Evolutionary conservation across 2,888 invertebrate species (phyloP), one percentile per base, ranked within the genome.

Genomic region (Lymantria dispar): DNA sequence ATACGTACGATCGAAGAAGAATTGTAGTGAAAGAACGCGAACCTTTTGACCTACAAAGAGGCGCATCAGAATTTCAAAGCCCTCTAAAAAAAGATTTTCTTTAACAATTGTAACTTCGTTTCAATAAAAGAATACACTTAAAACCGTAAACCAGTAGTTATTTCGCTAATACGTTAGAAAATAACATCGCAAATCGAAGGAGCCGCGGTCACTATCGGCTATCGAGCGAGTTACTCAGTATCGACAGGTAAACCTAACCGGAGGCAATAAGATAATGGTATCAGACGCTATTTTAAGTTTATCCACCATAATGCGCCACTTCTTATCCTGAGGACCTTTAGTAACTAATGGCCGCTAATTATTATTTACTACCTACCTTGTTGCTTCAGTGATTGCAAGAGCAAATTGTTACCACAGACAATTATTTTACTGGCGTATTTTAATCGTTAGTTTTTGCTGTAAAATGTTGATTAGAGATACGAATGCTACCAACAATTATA

Each of bases 191-290:
- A 51, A 48, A 56, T 48, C 52, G 50, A 49, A 22, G 37, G 54
- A 50, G 48, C 54, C 42, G 44, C 33, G 36, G 41, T 37, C 10
- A 48, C 45, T 38, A 47, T 44, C 46, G 46, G 51, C 50, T 48
- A 58, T 63, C 51, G 60, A 45, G 68, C 66, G 62, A 68, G 74
- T 66, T 74, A 66, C 71, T 66, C 52, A 59, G 60, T 65, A 76
- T 77, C 69, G 73, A 59, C 69, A 59, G 70, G 38, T 71, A 72
- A 72, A 72, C 68, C 70, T 73, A 76, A 72, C 74, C 68, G 70
- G 67, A 70, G 70, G 60, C 49, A 63, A 63, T 60, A 62, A 64
- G 78, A 80, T 81, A 81, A 62, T 76, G 78, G 78, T 81, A 82
- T 80, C 75, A 66, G 47, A 52, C 64, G 71, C 72, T 78, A 72